Percentiles rank a stretch among this genome's conserved stretches.
These are phyloP conservation scores for Macaria notata DNA, from an alignment of 2,888 invertebrate genomes.

Conservation along the genomic window DNA sequence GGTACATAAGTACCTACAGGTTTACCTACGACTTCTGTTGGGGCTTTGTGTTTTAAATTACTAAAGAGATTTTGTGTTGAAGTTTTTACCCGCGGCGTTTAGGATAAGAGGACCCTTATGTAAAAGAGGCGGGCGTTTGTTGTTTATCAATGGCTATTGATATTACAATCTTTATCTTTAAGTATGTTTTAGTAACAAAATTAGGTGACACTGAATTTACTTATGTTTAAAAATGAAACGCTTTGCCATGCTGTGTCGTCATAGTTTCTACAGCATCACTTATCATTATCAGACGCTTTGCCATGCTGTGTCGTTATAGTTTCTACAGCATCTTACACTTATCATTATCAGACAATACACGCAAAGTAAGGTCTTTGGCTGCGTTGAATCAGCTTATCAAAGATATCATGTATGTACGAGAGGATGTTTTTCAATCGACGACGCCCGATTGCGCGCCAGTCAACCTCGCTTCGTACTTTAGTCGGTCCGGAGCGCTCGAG, in stretches of 20 bases:
- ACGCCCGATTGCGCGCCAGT: slow-evolving; percentile 18
- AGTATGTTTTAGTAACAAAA: no score
- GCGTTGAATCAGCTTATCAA: slow-evolving; percentile 31
- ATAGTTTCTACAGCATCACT: not conserved
- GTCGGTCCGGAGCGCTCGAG: slow-evolving; percentile 26
- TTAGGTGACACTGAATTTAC: no score
- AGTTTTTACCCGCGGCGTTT: slow-evolving; percentile 2
- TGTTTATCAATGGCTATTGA: not conserved
- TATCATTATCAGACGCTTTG: not conserved
- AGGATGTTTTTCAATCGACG: slow-evolving; percentile 33
- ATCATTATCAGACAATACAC: slow-evolving; percentile 8
- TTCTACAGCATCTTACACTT: slow-evolving; percentile 1
- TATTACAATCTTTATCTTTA: no score
- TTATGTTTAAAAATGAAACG: no score
- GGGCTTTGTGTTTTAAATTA: slow-evolving; percentile 3
- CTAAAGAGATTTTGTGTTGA: not conserved
- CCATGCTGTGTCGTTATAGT: no score
- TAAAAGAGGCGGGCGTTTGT: not conserved
- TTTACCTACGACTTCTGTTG: not conserved
- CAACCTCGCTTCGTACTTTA: slow-evolving; percentile 12
- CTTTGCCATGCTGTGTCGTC: no score
- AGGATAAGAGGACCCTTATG: not conserved
- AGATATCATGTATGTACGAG: slow-evolving; percentile 29
- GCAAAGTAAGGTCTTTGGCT: slow-evolving; percentile 8
- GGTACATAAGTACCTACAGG: not conserved